Conservation (phyloP, 2,888 invertebrate genomes). For the Mesodorylaimus sp. region DNA sequence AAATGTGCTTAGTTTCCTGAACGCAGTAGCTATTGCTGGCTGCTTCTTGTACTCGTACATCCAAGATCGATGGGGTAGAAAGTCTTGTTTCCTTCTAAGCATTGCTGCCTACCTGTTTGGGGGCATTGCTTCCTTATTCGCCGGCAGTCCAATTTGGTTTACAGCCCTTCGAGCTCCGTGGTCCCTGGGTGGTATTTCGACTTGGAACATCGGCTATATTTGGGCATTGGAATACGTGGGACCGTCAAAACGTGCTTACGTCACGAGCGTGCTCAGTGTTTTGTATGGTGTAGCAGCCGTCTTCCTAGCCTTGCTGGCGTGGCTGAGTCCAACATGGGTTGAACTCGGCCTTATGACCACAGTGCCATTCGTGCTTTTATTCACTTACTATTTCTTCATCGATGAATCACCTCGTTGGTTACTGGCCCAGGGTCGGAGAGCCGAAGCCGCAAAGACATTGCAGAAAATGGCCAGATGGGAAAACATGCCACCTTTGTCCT, state of each 20-base stretch:
- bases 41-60: not conserved
- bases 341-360: slow-evolving; percentile 7
- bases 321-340: slow-evolving; percentile 6
- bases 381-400: not conserved
- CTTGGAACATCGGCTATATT: slow-evolving; percentile 7
- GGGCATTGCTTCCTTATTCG: not conserved
- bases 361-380: slow-evolving; percentile 6
- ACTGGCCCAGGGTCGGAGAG: slow-evolving; percentile 3
- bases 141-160: no score
- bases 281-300: not conserved
- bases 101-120: not conserved
- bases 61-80: not conserved
- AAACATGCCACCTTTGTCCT: not conserved
- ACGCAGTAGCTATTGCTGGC: not conserved
- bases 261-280: slow-evolving; percentile 9
- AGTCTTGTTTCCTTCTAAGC: not conserved
- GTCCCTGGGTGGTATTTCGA: no score
- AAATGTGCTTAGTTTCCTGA: not conserved
- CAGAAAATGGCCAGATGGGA: not conserved
- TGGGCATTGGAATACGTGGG: slow-evolving; percentile 9
- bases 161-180: no score
- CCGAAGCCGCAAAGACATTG: not conserved
- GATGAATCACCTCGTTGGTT: slow-evolving; percentile 9
- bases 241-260: slow-evolving; percentile 4
- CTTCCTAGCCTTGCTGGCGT: slow-evolving; percentile 5